These are phyloP conservation scores for Archips xylosteana DNA, from an alignment of 2,888 invertebrate genomes.

Conservation along the genomic window DNA sequence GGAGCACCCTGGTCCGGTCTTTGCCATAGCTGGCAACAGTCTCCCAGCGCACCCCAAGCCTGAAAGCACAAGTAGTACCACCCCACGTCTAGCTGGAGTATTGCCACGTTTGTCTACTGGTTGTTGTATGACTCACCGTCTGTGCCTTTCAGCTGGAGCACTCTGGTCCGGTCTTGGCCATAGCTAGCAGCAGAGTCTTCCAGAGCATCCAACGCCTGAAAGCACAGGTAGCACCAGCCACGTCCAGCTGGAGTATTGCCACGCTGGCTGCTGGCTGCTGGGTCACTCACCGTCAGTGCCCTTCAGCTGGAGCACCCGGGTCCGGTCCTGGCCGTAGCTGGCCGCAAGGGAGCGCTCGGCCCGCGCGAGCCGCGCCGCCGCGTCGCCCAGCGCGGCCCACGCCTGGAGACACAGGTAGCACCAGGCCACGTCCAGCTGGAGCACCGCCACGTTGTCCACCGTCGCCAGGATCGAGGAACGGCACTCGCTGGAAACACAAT, in stretches of 20 bases:
- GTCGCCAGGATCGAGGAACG: conserved; percentile 87
- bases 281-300: conserved; percentile 79
- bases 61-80: too few relatives aligned
- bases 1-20: conserved; percentile 64
- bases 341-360: conserved; percentile 89
- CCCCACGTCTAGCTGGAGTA: too few relatives aligned
- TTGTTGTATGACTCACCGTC: too few relatives aligned
- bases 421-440: conserved; percentile 96
- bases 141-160: too few relatives aligned
- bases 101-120: too few relatives aligned
- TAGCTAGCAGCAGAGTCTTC: conserved; percentile 86
- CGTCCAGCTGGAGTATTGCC: too few relatives aligned
- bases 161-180: conserved; percentile 77
- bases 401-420: conserved; percentile 92
- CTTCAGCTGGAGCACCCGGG: conserved; percentile 67
- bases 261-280: too few relatives aligned
- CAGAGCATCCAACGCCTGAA: conserved; percentile 86
- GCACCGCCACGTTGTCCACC: conserved; percentile 93
- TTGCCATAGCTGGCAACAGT: conserved; percentile 86
- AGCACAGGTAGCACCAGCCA: too few relatives aligned
- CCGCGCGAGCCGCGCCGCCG: conserved; percentile 87
- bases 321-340: conserved; percentile 79
- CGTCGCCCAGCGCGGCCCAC: conserved; percentile 87
- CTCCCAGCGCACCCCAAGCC: conserved; percentile 85
- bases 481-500: conserved; percentile 84